Evolutionary conservation across 2,113 vertebrate species (phyloP).

Genomic region (Lagopus leucura): DNA sequence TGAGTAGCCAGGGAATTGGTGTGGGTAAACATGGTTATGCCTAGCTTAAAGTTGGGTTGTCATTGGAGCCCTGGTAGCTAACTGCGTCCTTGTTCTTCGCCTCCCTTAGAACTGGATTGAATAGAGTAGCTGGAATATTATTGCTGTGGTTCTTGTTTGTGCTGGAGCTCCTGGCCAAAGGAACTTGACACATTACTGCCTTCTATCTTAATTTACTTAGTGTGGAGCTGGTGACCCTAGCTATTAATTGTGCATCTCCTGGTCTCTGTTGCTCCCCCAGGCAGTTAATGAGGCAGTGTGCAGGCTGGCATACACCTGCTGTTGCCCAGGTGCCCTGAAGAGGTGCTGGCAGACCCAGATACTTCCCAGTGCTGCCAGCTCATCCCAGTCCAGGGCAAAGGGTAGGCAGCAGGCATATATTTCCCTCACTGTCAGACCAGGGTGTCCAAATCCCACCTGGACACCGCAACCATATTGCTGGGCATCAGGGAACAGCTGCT

Average conservation of each 20-base stretch:
- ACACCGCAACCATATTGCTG: neutral
- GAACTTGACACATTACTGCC: neutral
- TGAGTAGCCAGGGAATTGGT: neutral
- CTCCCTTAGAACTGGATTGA: neutral
- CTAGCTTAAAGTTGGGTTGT: neutral
- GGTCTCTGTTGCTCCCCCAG: neutral
- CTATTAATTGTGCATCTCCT: slow-evolving; percentile 6
- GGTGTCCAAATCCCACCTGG: neutral
- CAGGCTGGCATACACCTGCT: neutral
- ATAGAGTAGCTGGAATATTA: neutral
- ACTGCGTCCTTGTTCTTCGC: neutral
- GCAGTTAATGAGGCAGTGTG: neutral
- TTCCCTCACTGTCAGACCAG: neutral
- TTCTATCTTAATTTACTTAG: slow-evolving; percentile 28
- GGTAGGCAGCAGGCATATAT: neutral
- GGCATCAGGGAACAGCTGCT: neutral
- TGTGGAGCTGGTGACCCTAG: neutral
- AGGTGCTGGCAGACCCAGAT: neutral
- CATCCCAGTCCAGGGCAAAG: neutral
- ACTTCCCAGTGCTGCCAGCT: neutral
- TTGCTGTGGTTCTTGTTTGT: neutral
- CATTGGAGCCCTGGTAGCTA: neutral
- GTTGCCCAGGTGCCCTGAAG: neutral
- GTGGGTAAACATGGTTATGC: neutral
- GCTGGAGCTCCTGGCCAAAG: neutral